Percentiles rank a stretch among this genome's conserved stretches.
Conservation (phyloP, 2,113 vertebrate genomes). For the Mesembrinibis cayennensis region DNA sequence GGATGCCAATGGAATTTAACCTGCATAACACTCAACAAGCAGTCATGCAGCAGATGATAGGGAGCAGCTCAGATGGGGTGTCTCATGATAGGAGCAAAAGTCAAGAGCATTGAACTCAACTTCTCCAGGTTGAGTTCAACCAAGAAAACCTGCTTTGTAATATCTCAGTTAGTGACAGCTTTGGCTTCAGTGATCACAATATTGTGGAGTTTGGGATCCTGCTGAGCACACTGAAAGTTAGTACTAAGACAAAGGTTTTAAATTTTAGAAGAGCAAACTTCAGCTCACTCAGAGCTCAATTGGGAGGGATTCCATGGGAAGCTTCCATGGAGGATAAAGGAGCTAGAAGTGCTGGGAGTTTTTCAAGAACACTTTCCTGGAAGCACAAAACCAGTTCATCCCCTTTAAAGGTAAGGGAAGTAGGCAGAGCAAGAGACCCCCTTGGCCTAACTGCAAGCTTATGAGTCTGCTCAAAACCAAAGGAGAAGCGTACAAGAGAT, state of each 20-base stretch:
- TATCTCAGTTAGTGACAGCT: not conserved
- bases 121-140: not conserved
- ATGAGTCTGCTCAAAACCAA: not conserved
- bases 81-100: not conserved
- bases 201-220: not conserved
- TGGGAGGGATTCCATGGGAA: not conserved
- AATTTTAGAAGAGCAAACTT: not conserved
- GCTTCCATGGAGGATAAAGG: not conserved
- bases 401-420: not conserved
- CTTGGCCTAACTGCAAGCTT: not conserved
- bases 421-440: not conserved
- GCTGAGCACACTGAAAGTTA: not conserved
- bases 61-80: not conserved
- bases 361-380: not conserved
- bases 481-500: not conserved
- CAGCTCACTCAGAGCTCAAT: not conserved
- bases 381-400: not conserved
- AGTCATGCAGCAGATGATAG: not conserved
- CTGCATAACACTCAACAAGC: rapidly evolving
- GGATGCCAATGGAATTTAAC: not conserved
- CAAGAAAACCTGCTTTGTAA: not conserved
- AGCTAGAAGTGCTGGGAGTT: not conserved
- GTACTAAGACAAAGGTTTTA: not conserved
- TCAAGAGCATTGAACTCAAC: not conserved
- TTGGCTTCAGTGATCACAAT: not conserved